Evolutionary conservation across 2,113 vertebrate species (phyloP), one percentile per base, ranked within the genome.

Genomic region (Salvelinus namaycush): DNA sequence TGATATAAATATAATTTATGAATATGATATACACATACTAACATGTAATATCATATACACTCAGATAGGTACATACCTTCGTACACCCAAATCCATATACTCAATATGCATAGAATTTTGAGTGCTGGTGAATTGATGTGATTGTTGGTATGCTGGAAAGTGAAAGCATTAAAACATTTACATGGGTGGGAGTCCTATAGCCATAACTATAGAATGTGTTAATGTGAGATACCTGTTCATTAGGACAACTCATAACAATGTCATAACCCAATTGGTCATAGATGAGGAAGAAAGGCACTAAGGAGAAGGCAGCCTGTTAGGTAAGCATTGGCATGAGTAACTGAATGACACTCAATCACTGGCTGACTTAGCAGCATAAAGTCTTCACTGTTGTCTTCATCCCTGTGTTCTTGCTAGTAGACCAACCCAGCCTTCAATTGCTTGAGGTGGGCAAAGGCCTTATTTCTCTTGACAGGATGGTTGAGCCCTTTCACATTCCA

Each of bases 321-420:
- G 71, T 74, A 68, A 65, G 65, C 68, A 65, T 67, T 71, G n/a
- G 68, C 77, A 81, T 73, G 29, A 77, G 76, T 65, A 62, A 31
- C 24, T 78, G 51, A 51, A 74, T 75, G 62, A 80, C 79, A 16
- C 29, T 24, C 24, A 76, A 27, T 49, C 54, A 48, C 4, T 26
- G 44, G 6, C 68, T 18, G 26, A 24, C 4, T n/a, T 59, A 22
- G 60, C 75, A 57, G 13, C 1, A 16, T 68, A 16, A 79, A 69
- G 68, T 49, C 65, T 59, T 67, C 8, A 67, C 26, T 51, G 34
- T 44, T 73, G 68, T 48, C 31, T 51, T n/a, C 16, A 34, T 60
- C 8, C 2, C 18, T n/a, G n/a, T 60, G 57, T 60, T 60, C 39
- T 44, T 44, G 39, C 8, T 44, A 11, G 39, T 44, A 44, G 39